Evolutionary conservation across 1,140 invertebrate species (phyloP).

Genomic region (Lepidurus apus): DNA sequence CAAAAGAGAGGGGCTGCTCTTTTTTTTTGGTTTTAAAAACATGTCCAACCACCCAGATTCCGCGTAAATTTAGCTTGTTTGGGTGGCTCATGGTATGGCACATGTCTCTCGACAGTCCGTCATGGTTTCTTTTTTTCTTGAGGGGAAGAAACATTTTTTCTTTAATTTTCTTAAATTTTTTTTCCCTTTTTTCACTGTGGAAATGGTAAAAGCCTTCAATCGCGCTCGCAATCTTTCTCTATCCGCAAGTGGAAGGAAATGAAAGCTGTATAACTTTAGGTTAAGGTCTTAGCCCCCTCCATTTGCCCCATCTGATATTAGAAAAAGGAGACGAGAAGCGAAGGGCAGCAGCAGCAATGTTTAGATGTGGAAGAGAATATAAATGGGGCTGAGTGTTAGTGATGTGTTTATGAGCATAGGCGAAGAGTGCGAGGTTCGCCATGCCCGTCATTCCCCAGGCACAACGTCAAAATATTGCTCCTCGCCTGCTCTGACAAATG

Average conservation of each 20-base stretch:
- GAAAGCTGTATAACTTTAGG: no score
- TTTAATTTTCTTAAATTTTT: no score
- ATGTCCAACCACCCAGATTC: not conserved
- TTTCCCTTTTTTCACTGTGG: no score
- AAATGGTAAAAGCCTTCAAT: no score
- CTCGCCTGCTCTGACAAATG: not conserved
- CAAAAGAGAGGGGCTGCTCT: not conserved
- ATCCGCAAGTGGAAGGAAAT: no score
- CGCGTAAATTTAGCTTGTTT: constrained; percentile 14
- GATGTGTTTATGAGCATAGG: constrained; percentile 12
- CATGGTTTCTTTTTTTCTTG: not conserved
- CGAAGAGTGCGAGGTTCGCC: constrained; percentile 20
- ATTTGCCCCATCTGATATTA: no score
- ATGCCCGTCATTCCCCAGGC: constrained; percentile 20
- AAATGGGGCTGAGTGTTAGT: constrained; percentile 15
- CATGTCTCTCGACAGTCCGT: not conserved
- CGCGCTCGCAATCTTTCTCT: no score
- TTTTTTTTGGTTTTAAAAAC: not conserved
- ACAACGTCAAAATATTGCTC: constrained; percentile 12
- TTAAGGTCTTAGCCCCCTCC: no score
- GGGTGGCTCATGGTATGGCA: not conserved
- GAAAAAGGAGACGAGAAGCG: not conserved
- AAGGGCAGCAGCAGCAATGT: not conserved
- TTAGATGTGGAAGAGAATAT: constrained; percentile 1
- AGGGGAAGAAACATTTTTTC: not conserved